Percentiles rank a stretch among this genome's conserved stretches.
Conservation (phyloP, 2,113 vertebrate genomes). For the Laticauda laticaudata region DNA sequence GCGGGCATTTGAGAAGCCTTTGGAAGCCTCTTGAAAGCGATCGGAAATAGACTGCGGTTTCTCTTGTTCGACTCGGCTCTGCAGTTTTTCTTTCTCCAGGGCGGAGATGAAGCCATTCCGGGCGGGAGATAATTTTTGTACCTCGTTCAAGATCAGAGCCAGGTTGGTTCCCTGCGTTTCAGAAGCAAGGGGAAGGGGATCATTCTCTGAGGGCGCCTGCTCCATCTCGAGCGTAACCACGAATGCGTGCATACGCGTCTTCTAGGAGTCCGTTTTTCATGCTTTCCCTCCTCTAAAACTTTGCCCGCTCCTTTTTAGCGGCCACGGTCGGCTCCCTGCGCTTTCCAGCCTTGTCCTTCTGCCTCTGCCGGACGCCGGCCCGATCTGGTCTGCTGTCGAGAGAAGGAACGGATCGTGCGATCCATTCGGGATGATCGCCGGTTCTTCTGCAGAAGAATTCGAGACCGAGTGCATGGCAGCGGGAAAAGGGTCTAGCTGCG, state of each 20-base stretch:
- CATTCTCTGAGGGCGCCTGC: background rate
- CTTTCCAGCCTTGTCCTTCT: background rate
- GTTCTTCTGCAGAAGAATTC: background rate
- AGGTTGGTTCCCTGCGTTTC: background rate
- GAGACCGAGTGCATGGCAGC: background rate
- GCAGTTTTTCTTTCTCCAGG: background rate
- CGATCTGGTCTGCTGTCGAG: background rate
- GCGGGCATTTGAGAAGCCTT: background rate
- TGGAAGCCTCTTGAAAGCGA: background rate
- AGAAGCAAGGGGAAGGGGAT: background rate
- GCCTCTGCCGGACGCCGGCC: background rate
- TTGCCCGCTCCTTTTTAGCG: background rate
- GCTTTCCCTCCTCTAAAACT: background rate
- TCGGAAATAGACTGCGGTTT: background rate
- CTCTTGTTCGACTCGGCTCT: background rate
- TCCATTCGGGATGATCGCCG: background rate
- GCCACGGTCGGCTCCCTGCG: background rate
- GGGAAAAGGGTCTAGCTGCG: background rate
- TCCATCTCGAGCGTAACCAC: background rate
- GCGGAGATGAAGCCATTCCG: background rate
- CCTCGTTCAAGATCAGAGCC: background rate
- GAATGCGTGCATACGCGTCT: background rate
- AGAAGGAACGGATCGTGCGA: background rate
- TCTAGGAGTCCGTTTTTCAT: background rate
- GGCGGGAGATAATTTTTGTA: background rate